Evolutionary conservation across 2,888 invertebrate genomes (phyloP), one percentile per base, ranked within the genome.

Genomic region (Papilio demoleus): DNA sequence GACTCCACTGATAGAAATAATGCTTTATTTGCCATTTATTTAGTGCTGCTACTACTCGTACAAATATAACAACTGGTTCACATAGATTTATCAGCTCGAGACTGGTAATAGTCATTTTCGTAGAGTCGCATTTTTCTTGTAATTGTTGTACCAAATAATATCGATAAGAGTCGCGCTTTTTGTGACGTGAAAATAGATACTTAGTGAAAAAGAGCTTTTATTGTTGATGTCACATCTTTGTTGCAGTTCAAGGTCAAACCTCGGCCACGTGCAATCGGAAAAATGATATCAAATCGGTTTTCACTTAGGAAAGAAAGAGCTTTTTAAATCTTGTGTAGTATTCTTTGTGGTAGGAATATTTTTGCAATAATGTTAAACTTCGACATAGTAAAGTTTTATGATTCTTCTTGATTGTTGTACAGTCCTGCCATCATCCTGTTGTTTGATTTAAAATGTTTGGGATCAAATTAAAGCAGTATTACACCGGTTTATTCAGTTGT

Each of bases 241-340:
- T 53, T 14, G 27, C 9, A 31, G 53, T 31, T 56, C 53, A 56
- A 56, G 53, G 53, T 56, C 17, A 9, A 56, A 31, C n/a, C 53
- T 27, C 17, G 31, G 27, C 53, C 53, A 56, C 53, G 53, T 56
- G 53, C 31, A 56, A 27, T 56, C n/a, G 4, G 27, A 17, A 31
- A 56, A 53, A 53, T n/a, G 14, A 53, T 56, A 53, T 27, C 27
- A 53, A n/a, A 56, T 56, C 31, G 53, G 17, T 50, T 50, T 56
- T 31, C 31, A 31, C 17, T 56, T 56, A 3, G 9, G 3, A 56
- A 27, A 17, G 53, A 31, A 56, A 31, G 31, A 56, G 31, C 53
- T 31, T 17, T 31, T n/a, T 31, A 14, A 53, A 24, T 53, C 14
- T 9, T 53, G 3, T 45, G 22, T 36, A 34, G 60, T 22, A 19